Base-by-base conservation (phyloP, 2,888 invertebrate genomes). In the Punctoribates punctum region DNA sequence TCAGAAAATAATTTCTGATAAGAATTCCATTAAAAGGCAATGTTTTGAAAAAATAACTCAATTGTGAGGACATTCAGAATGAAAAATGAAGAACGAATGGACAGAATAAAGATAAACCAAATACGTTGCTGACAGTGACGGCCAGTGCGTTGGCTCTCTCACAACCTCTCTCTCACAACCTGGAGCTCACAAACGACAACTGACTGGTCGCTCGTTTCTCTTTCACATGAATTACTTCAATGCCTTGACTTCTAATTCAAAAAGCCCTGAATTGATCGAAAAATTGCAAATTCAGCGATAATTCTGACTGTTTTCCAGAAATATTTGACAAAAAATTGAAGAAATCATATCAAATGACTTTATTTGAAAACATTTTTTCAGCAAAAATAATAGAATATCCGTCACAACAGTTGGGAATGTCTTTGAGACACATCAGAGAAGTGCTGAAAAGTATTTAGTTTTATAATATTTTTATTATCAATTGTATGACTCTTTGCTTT, bases 241-340 rank as follows among this genome's bases (percentile, higher is more conserved):
- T 17, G 8, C n/a, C 57, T 20, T 23, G 11, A 57, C n/a, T 9
- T 57, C 25, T 57, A n/a, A 57, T n/a, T 23, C 57, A 57, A 57
- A 20, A 9, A 17, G 25, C 20, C 5, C 9, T 8, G 23, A 25
- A 60, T 11, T 60, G 60, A 57, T 20, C 29, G 60, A 27, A 60
- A 60, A 60, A 60, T 25, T 27, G 27, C 60, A 60, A 60, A 60
- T 60, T 60, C n/a, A 20, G 54, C 54, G 8, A 48, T 54, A 20
- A n/a, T 60, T 60, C 23, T 60, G 60, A 60, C 27, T 25, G 3
- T 25, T 27, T 27, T 60, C n/a, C 3, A 13, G 9, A 27, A 11
- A 57, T 20, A 57, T 23, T 57, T 3, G 13, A 60, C 5, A 60
- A 60, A 60, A 27, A n/a, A 20, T 27, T 20, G 20, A 57, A 60